Evolutionary conservation across 2,888 invertebrate species (phyloP).

Genomic region (Lasius platythorax): DNA sequence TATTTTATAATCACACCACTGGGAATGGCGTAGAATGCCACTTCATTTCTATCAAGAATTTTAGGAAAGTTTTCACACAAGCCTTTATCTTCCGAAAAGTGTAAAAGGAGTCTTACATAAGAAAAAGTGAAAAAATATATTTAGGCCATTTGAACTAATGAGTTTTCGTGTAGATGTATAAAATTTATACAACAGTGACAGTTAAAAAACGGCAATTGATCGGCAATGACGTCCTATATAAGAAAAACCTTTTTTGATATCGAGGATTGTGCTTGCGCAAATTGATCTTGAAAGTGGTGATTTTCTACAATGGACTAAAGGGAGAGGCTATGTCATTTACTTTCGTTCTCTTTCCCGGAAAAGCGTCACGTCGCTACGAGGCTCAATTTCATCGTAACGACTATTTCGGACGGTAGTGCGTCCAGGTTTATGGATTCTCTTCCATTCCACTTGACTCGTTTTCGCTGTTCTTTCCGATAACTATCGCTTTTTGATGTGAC

Average conservation of each 20-base stretch:
- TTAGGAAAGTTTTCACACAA: background rate
- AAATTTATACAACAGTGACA: background rate
- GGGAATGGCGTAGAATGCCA: background rate
- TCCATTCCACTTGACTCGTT: constrained; percentile 38
- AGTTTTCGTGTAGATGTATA: background rate
- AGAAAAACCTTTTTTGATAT: background rate
- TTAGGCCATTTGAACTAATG: background rate
- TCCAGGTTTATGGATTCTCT: constrained; percentile 21
- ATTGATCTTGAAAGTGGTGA: constrained; percentile 8
- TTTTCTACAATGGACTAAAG: constrained; percentile 27
- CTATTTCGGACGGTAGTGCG: constrained; percentile 29
- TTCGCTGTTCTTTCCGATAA: constrained; percentile 1
- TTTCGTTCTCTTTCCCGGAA: constrained; percentile 31
- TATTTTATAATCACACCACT: constrained; percentile 12
- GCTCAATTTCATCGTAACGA: constrained; percentile 31
- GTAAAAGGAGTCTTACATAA: background rate
- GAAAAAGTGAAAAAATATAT: background rate
- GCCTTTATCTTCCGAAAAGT: background rate
- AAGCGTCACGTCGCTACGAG: constrained; percentile 9
- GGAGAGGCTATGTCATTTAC: constrained; percentile 2
- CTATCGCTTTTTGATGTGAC: constrained; percentile 12
- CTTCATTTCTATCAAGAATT: constrained; percentile 18
- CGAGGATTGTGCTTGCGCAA: background rate
- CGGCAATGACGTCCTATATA: background rate
- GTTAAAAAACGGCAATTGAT: background rate